Conservation (phyloP, 2,888 invertebrate species). For the Eristalinus sepulchralis region DNA sequence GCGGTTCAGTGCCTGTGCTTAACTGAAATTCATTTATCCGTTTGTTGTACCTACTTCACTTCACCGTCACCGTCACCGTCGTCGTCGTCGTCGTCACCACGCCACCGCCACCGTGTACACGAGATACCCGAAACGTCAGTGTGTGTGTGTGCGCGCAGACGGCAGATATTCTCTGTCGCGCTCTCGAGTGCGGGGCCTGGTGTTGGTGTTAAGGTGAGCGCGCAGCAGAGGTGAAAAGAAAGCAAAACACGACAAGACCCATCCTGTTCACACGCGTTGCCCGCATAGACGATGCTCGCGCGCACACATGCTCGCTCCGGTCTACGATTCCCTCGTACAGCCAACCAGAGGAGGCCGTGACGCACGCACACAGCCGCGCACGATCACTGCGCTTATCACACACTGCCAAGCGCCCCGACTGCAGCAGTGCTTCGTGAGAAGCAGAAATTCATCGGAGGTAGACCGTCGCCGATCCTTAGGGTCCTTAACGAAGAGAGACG, state of each 20-base stretch:
- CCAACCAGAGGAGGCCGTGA: slow-evolving; percentile 56
- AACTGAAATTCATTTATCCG: slow-evolving; percentile 80
- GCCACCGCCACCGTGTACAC: slow-evolving; percentile 51
- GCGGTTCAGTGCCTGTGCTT: slow-evolving; percentile 81
- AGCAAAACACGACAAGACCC: slow-evolving; percentile 33
- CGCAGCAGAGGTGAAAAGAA: slow-evolving; percentile 19
- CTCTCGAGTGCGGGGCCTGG: slow-evolving; percentile 53
- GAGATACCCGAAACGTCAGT: slow-evolving; percentile 28
- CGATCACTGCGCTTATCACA: slow-evolving; percentile 10
- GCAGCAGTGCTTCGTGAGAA: not conserved
- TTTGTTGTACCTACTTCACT: slow-evolving; percentile 77
- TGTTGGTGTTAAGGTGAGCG: slow-evolving; percentile 65
- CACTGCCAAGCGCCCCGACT: not conserved
- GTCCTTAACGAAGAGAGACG: slow-evolving; percentile 36
- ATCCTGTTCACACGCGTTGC: slow-evolving; percentile 54
- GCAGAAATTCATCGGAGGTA: not conserved
- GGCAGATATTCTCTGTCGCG: slow-evolving; percentile 72
- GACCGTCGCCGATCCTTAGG: slow-evolving; percentile 13
- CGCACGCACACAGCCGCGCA: slow-evolving; percentile 39
- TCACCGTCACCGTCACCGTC: slow-evolving; percentile 49
- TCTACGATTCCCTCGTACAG: not conserved
- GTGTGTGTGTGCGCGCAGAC: slow-evolving; percentile 30
- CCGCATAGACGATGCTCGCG: slow-evolving; percentile 13
- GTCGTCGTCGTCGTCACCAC: slow-evolving; percentile 35
- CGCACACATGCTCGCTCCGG: not conserved